Conservation (phyloP, 2,888 invertebrate genomes). For the Melikaiella ostensackeni region DNA sequence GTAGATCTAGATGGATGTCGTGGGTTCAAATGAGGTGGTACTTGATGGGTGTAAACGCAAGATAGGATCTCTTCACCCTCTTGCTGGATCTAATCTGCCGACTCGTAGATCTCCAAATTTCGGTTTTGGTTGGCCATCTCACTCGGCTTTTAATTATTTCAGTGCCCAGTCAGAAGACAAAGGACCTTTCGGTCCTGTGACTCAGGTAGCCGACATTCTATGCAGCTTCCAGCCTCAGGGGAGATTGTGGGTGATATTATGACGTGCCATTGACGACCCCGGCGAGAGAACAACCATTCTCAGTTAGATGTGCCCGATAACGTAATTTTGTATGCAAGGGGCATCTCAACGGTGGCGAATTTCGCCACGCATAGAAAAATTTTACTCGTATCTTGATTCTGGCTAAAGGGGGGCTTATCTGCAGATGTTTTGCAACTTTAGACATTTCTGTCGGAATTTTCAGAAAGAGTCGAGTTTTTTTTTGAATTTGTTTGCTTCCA, state of each 20-base stretch:
- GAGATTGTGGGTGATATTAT: constrained; percentile 52
- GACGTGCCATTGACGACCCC: constrained; percentile 59
- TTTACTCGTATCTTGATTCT: not conserved
- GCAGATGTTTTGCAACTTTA: no score
- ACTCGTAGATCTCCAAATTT: constrained; percentile 48
- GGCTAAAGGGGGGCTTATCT: not conserved
- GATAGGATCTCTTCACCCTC: constrained; percentile 70
- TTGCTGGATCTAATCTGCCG: constrained; percentile 50
- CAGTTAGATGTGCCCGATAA: constrained; percentile 17
- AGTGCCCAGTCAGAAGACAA: constrained; percentile 61
- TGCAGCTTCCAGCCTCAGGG: constrained; percentile 36
- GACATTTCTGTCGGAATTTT: no score
- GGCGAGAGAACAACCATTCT: constrained; percentile 34
- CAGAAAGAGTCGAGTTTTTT: no score
- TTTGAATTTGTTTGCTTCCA: no score
- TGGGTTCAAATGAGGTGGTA: constrained; percentile 67
- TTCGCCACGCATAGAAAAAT: constrained; percentile 1
- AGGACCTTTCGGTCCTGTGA: constrained; percentile 54
- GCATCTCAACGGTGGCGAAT: constrained; percentile 15
- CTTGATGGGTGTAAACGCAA: constrained; percentile 74
- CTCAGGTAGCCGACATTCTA: constrained; percentile 53
- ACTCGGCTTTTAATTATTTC: constrained; percentile 71
- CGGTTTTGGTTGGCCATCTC: constrained; percentile 52
- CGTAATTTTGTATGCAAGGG: constrained; percentile 17
- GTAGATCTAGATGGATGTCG: constrained; percentile 64